Evolutionary conservation across 2,797 vertebrate species (phyloP).

Genomic region (Tragopan temminckii): DNA sequence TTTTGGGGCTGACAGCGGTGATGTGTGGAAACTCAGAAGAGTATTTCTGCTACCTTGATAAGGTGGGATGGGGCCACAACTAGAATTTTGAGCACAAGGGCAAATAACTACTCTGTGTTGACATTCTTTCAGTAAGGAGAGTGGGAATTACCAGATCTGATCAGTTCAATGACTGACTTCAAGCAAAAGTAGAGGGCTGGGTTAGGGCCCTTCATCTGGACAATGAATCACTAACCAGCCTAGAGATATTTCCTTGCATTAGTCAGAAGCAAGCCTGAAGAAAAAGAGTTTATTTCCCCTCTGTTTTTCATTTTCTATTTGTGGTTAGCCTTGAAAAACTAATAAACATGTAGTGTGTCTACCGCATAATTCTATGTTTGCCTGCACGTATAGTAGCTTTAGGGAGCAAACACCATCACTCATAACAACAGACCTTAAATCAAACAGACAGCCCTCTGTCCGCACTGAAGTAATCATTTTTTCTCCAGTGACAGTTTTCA

Average conservation of each 20-base stretch:
- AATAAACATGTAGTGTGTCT: conserved; percentile 9
- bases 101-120: not conserved
- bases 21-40: not conserved
- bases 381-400: not conserved
- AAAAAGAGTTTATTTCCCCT: not conserved
- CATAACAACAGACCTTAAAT: conserved; percentile 7
- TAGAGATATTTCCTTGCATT: conserved; percentile 17
- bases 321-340: conserved; percentile 50
- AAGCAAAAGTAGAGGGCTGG: not conserved
- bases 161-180: not conserved
- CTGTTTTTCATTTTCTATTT: conserved; percentile 50
- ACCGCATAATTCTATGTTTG: conserved; percentile 16
- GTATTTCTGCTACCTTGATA: fast-evolving
- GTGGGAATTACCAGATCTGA: not conserved
- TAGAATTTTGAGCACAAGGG: not conserved
- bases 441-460: not conserved
- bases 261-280: conserved; percentile 11
- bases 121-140: not conserved
- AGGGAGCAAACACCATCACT: not conserved
- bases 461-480: not conserved
- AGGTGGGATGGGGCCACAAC: not conserved
- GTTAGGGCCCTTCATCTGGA: not conserved
- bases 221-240: conserved; percentile 11
- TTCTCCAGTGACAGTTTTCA: not conserved
- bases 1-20: not conserved